Percentiles rank a stretch among this genome's conserved stretches.
Conservation (phyloP, 2,113 vertebrate genomes). For the Scortum barcoo region DNA sequence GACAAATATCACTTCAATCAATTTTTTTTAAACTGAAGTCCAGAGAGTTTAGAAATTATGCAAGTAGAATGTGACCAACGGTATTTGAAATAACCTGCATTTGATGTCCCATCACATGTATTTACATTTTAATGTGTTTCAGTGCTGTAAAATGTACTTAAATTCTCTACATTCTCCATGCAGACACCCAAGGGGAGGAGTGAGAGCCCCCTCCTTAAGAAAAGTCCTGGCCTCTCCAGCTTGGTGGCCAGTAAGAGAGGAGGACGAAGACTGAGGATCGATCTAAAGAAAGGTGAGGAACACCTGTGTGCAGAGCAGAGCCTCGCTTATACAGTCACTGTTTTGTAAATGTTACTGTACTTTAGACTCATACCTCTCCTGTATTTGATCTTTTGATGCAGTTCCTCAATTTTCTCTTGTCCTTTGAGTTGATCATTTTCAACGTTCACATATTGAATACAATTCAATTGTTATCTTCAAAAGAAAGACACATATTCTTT, state of each 20-base stretch:
- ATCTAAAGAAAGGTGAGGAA: conserved; percentile 94
- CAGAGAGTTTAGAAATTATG: background rate
- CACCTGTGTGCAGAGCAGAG: background rate
- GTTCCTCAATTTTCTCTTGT: background rate
- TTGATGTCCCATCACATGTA: no score
- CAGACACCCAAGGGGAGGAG: conserved; percentile 76
- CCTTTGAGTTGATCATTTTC: background rate
- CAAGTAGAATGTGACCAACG: background rate
- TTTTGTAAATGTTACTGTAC: background rate
- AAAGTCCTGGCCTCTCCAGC: conserved; percentile 86
- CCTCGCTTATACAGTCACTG: background rate
- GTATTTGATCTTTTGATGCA: background rate
- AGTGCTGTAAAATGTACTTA: background rate
- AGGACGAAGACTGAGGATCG: conserved; percentile 92
- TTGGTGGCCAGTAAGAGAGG: conserved; percentile 90
- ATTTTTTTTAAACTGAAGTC: background rate
- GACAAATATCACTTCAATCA: background rate
- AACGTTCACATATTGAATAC: background rate
- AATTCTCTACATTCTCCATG: background rate
- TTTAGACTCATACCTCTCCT: background rate
- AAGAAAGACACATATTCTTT: background rate
- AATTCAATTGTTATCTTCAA: background rate
- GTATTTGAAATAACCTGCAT: no score
- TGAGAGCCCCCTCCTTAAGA: conserved; percentile 81
- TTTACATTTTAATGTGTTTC: background rate